phyloP scores from a whole-genome alignment of 2,113 vertebrate species.

The Pyxicephalus adspersus region DNA sequence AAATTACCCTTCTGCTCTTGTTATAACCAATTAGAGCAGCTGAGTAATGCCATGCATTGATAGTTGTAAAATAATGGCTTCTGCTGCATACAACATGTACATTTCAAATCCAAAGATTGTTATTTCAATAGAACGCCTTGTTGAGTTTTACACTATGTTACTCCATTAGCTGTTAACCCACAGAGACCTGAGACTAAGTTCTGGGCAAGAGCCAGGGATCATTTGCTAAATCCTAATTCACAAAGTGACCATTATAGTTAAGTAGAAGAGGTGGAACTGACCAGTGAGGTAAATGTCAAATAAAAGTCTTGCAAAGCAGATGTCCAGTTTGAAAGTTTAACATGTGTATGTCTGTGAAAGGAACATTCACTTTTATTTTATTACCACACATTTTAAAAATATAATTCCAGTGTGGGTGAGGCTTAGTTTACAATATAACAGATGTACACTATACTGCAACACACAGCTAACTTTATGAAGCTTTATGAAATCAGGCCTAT shows the following conservation, averaged over 20 bases:
- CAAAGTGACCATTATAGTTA: slow-evolving; percentile 21
- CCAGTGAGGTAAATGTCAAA: slow-evolving; percentile 22
- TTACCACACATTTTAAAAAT: too few species aligned
- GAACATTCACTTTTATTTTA: too few species aligned
- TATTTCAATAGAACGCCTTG: slow-evolving; percentile 47
- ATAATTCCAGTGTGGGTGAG: too few species aligned
- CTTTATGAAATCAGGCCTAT: too few species aligned
- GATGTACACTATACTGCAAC: too few species aligned
- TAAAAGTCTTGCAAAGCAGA: not conserved
- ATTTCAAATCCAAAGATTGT: slow-evolving; percentile 50
- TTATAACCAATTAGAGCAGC: slow-evolving; percentile 52
- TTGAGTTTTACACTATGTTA: slow-evolving; percentile 37
- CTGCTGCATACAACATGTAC: slow-evolving; percentile 48
- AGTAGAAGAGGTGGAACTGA: not conserved
- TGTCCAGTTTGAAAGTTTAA: not conserved
- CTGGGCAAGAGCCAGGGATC: slow-evolving; percentile 29
- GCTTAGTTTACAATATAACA: too few species aligned
- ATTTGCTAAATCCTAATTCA: slow-evolving; percentile 36
- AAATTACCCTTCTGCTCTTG: slow-evolving; percentile 54
- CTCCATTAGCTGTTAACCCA: slow-evolving; percentile 44
- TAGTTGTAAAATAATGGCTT: slow-evolving; percentile 51
- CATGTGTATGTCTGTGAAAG: not conserved
- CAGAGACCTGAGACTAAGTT: slow-evolving; percentile 37
- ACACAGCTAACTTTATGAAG: too few species aligned
- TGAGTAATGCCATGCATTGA: slow-evolving; percentile 51